phyloP scores from a whole-genome alignment of 92 coral and sea anemone species.

The Montipora capitata region DNA sequence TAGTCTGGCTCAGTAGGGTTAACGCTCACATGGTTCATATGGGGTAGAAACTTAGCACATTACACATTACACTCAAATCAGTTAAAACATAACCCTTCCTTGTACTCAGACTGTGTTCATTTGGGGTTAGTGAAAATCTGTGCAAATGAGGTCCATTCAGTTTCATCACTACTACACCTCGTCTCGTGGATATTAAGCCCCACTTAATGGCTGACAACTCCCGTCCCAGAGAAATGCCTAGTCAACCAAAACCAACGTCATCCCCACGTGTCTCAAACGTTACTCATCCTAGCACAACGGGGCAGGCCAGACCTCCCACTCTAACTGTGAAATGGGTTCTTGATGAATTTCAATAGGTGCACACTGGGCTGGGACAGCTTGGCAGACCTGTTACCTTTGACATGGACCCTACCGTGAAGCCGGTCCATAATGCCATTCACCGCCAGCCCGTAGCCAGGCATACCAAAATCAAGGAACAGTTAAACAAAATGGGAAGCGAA shows the following conservation, averaged over 20 bases:
- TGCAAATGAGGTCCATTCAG: constrained; percentile 59
- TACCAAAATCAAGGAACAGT: constrained; percentile 46
- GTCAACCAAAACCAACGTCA: constrained; percentile 13
- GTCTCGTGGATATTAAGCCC: neutral
- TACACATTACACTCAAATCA: too few species aligned
- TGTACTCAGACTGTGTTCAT: constrained; percentile 41
- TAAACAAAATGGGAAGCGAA: constrained; percentile 41
- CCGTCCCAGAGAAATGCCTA: neutral
- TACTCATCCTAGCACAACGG: constrained; percentile 13
- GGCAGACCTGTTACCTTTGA: constrained; percentile 29
- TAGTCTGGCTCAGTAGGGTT: neutral
- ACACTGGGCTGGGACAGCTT: constrained; percentile 58
- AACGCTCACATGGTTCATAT: too few species aligned
- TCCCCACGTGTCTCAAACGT: constrained; percentile 38
- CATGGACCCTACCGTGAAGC: constrained; percentile 16
- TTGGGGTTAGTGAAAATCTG: constrained; percentile 52
- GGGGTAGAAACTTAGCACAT: too few species aligned
- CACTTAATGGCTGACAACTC: neutral
- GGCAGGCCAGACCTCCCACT: constrained; percentile 19
- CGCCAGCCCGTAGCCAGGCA: constrained; percentile 55
- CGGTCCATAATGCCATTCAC: constrained; percentile 43
- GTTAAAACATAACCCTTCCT: too few species aligned
- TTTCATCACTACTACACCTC: constrained; percentile 14
- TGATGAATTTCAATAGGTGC: constrained; percentile 35
- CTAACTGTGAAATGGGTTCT: constrained; percentile 46